These are phyloP conservation scores for Lobophora halterata DNA, from an alignment of 2,888 invertebrate species.

Conservation along the genomic window DNA sequence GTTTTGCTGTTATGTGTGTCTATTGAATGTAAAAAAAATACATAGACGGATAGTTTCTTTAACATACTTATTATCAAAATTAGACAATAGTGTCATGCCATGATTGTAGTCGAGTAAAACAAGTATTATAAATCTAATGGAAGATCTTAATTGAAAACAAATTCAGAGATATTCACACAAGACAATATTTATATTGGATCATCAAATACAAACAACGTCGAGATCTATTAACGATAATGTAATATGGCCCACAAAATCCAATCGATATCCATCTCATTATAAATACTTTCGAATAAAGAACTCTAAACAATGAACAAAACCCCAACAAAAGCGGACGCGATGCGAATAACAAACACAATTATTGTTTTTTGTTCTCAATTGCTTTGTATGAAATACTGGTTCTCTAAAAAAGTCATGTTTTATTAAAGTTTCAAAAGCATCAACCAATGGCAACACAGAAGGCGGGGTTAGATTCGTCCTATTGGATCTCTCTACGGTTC, in stretches of 20 bases:
- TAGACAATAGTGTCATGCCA: too few species aligned
- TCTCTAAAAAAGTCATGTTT: slow-evolving; percentile 79
- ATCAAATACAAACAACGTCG: slow-evolving; percentile 25
- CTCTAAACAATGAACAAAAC: slow-evolving; percentile 52
- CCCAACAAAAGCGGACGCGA: slow-evolving; percentile 62
- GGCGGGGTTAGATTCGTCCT: slow-evolving; percentile 51
- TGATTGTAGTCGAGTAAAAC: too few species aligned
- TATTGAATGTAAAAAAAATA: too few species aligned
- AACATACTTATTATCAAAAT: too few species aligned
- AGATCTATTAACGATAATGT: slow-evolving; percentile 31
- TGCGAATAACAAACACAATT: slow-evolving; percentile 77
- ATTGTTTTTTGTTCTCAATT: slow-evolving; percentile 77
- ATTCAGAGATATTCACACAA: slow-evolving; percentile 8
- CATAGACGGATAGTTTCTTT: too few species aligned
- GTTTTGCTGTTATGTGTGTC: too few species aligned
- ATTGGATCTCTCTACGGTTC: slow-evolving; percentile 59
- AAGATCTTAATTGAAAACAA: slow-evolving; percentile 4
- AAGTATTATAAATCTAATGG: neutral
- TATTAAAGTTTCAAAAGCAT: slow-evolving; percentile 72
- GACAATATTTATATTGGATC: slow-evolving; percentile 18
- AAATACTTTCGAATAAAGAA: slow-evolving; percentile 38
- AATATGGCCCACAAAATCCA: slow-evolving; percentile 30
- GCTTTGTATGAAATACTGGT: slow-evolving; percentile 71
- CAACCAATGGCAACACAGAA: slow-evolving; percentile 58
- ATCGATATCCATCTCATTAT: slow-evolving; percentile 50